Conservation (phyloP, 2,797 vertebrate genomes). For the Spondyliosoma cantharus region DNA sequence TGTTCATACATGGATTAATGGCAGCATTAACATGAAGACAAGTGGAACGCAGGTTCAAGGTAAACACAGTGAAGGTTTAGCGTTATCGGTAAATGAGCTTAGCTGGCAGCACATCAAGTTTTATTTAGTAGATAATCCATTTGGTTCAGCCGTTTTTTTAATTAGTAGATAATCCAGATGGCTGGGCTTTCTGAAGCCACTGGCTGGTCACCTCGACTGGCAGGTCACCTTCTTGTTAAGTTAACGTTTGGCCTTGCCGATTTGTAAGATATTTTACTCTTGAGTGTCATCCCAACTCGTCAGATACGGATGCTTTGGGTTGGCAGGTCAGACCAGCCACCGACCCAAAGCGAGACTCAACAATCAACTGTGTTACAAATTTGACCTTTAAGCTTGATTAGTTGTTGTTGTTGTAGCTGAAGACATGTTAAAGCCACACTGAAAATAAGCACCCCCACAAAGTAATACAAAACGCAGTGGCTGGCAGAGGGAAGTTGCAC, state of each 20-base stretch:
- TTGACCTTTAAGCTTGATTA: too few species aligned
- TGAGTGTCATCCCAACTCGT: too few species aligned
- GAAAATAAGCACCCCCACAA: not conserved
- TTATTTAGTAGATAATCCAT: constrained; percentile 36
- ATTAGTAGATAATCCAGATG: constrained; percentile 34
- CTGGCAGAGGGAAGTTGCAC: constrained; percentile 1
- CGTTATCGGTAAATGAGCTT: not conserved
- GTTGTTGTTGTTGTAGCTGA: too few species aligned
- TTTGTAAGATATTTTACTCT: too few species aligned
- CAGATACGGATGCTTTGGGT: too few species aligned
- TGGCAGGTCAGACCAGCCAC: too few species aligned
- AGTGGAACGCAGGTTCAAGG: not conserved
- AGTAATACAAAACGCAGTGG: not conserved
- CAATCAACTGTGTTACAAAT: too few species aligned
- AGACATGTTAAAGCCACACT: not conserved
- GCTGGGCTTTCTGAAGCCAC: constrained; percentile 21
- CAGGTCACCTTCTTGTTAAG: constrained; percentile 12
- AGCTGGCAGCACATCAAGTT: constrained; percentile 30
- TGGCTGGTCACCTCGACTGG: constrained; percentile 5
- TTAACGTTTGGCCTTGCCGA: not conserved
- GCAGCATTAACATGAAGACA: not conserved
- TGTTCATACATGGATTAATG: not conserved
- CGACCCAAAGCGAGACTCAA: too few species aligned
- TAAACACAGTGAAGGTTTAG: constrained; percentile 4
- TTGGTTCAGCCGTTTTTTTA: constrained; percentile 26